Conservation (phyloP, 2,888 invertebrate species). For the Julus scandinavius region DNA sequence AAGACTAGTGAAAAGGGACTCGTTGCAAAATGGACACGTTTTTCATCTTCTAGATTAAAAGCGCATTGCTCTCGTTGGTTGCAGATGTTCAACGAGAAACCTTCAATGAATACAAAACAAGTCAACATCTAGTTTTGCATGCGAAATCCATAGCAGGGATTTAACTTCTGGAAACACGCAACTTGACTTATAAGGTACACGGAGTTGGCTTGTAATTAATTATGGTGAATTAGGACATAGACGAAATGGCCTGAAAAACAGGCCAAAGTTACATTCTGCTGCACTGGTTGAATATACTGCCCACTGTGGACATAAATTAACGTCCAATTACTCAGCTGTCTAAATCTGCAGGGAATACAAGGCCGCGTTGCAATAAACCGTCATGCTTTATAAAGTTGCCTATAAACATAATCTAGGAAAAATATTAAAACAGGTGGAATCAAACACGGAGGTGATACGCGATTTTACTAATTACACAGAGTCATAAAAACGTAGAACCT, state of each 20-base stretch:
- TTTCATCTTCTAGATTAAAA: slow-evolving; percentile 23
- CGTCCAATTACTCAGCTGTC: slow-evolving; percentile 6
- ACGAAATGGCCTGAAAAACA: not conserved
- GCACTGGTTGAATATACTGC: not conserved
- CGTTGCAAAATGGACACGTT: slow-evolving; percentile 8
- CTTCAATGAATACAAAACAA: slow-evolving; percentile 25
- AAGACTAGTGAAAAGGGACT: not conserved
- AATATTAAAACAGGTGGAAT: no score
- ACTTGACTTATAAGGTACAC: not conserved
- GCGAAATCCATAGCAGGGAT: slow-evolving; percentile 18
- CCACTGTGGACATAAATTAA: not conserved
- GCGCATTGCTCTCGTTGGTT: slow-evolving; percentile 26
- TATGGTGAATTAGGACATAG: not conserved
- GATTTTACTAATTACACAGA: no score
- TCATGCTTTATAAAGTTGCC: not conserved
- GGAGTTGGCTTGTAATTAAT: slow-evolving; percentile 12
- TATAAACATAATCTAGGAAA: not conserved
- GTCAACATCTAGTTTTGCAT: not conserved
- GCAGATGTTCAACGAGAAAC: slow-evolving; percentile 40
- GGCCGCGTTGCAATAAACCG: not conserved
- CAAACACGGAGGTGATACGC: no score
- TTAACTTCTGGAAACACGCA: slow-evolving; percentile 38
- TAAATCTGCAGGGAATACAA: not conserved
- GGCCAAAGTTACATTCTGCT: not conserved
- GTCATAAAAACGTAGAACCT: no score